Evolutionary conservation across 1,140 invertebrate genomes (phyloP), one percentile per base, ranked within the genome.

Genomic region (Glossosoma conforme): DNA sequence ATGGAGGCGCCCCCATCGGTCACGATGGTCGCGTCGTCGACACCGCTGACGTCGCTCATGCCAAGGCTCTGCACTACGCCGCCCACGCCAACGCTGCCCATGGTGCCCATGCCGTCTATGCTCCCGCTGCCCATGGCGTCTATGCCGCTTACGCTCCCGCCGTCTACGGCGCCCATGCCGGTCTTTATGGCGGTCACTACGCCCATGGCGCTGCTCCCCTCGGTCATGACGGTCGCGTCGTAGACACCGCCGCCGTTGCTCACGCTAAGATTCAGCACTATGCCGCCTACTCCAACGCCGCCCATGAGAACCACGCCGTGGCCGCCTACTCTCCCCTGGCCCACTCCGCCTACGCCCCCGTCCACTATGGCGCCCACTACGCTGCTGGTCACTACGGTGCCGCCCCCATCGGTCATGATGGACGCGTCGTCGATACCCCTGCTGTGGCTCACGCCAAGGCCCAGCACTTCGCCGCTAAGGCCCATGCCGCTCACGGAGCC

Each of bases 181-280:
- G 40, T 41, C 10, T 18, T 18, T 13, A 41, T 33, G 5, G 38
- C 18, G 41, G 68, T 65, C 38, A 60, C 69, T 59, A 70, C 69
- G 37, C 32, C 22, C 37, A 52, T 40, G 50, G 33, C 20, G 54
- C 68, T 68, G 49, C 65, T 70, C 37, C 70, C 68, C 55, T 69
- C 69, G 62, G 70, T 71, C 59, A 69, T 69, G 11, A 68, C 69
- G 55, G 70, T 66, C 66, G 67, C 66, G 69, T 72, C 14, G 67
- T 71, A 1, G 70, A 73, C 62, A 73, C 69, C 38, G 67, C 68
- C 52, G 70, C 70, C 54, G 68, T 73, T 14, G 69, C 70, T 43
- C 70, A 65, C 61, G 65, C 68, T 10, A 62, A 62, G 48, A 69
- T 67, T 43, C 68, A 67, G 0, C 66, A 69, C 53, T n/a, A 6